These are phyloP conservation scores for Dryoscopus gambensis DNA, from an alignment of 2,113 vertebrate genomes.

Conservation along the genomic window DNA sequence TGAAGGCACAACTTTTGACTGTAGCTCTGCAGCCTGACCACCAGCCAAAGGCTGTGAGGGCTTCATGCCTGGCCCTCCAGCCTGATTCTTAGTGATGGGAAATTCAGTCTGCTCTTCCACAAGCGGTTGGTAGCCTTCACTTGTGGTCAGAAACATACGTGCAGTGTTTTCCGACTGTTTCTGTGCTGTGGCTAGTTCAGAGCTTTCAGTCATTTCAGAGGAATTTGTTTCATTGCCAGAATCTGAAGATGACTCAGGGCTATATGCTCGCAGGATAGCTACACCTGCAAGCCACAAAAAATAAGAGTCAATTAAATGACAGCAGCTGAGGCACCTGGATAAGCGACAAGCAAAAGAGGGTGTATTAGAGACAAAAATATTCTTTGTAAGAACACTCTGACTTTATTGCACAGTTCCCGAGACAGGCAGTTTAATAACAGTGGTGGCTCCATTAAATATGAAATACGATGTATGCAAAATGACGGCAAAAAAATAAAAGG, in stretches of 20 bases:
- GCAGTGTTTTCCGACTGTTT: slow-evolving; percentile 88
- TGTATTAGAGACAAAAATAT: slow-evolving; percentile 67
- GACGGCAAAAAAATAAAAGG: not conserved
- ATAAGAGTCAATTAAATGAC: slow-evolving; percentile 80
- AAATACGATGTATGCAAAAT: slow-evolving; percentile 61
- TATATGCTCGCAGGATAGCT: slow-evolving; percentile 96
- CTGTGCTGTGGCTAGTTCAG: slow-evolving; percentile 90
- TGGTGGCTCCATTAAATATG: slow-evolving; percentile 53
- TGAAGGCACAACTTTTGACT: slow-evolving; percentile 86
- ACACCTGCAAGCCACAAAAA: slow-evolving; percentile 94
- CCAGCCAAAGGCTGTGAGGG: slow-evolving; percentile 69
- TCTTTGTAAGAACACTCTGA: slow-evolving; percentile 53
- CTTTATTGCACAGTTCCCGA: slow-evolving; percentile 72
- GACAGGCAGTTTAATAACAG: slow-evolving; percentile 50
- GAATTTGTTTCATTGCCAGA: slow-evolving; percentile 99
- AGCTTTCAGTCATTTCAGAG: slow-evolving; percentile 98
- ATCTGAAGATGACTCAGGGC: slow-evolving; percentile 97
- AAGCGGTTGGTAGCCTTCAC: slow-evolving; percentile 84
- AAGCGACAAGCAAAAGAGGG: slow-evolving; percentile 53
- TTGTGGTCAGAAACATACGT: slow-evolving; percentile 84
- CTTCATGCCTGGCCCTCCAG: slow-evolving; percentile 70
- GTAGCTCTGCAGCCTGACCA: slow-evolving; percentile 76
- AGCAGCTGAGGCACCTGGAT: slow-evolving; percentile 64
- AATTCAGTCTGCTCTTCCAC: slow-evolving; percentile 87
- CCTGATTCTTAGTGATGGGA: slow-evolving; percentile 68